These are phyloP conservation scores for Phengaris arion DNA, from an alignment of 2,888 invertebrate species.

Conservation along the genomic window DNA sequence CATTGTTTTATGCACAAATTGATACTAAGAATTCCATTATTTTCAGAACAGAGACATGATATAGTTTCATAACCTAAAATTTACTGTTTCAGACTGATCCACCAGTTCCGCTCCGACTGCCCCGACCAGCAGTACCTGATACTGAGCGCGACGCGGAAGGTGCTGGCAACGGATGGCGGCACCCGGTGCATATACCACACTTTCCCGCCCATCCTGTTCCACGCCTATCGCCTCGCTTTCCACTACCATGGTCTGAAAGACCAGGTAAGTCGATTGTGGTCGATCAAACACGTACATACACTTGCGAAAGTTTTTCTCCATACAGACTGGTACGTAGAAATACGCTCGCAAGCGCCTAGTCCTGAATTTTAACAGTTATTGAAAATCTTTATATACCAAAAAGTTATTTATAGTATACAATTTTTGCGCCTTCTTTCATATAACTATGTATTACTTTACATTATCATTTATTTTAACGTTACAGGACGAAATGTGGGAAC, in stretches of 20 bases:
- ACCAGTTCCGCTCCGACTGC: slow-evolving; percentile 88
- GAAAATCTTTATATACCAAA: no score
- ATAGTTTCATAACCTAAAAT: neutral
- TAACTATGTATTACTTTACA: no score
- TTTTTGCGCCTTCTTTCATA: no score
- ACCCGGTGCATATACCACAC: slow-evolving; percentile 92
- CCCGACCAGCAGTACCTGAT: slow-evolving; percentile 95
- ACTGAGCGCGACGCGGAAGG: slow-evolving; percentile 91
- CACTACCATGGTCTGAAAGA: slow-evolving; percentile 87
- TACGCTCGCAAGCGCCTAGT: no score
- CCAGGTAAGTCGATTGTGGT: slow-evolving; percentile 64
- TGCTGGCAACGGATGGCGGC: slow-evolving; percentile 91
- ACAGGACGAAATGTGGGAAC: slow-evolving; percentile 98
- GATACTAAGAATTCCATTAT: no score
- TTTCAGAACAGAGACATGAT: neutral
- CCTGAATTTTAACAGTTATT: no score
- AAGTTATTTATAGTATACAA: no score
- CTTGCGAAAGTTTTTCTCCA: no score
- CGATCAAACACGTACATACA: no score
- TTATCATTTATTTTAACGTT: slow-evolving; percentile 36
- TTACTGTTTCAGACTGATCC: slow-evolving; percentile 82
- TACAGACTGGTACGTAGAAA: no score
- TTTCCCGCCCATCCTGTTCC: slow-evolving; percentile 96
- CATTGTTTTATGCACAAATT: no score
- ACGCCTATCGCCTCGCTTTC: slow-evolving; percentile 93